Evolutionary conservation across 2,797 vertebrate genomes (phyloP).

Genomic region (Pagetopsis macropterus): DNA sequence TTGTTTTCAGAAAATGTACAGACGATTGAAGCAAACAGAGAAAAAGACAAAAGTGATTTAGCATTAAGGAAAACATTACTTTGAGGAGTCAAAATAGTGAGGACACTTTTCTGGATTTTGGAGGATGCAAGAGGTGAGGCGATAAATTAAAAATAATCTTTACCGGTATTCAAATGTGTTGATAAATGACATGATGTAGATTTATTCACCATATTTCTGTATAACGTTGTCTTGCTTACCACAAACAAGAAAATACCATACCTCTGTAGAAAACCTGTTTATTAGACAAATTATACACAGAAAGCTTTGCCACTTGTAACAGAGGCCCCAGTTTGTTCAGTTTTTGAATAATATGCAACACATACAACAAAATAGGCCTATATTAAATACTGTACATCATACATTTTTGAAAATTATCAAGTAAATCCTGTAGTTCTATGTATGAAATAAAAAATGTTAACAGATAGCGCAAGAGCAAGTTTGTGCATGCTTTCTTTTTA

Average conservation of each 20-base stretch:
- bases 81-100: background rate
- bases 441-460: slow-evolving; percentile 91
- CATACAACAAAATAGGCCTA: slow-evolving; percentile 99
- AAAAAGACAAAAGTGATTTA: background rate
- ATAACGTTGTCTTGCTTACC: slow-evolving; percentile 24
- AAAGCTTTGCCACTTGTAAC: slow-evolving; percentile 99
- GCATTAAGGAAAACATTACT: background rate
- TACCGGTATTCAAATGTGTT: background rate
- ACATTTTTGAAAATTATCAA: slow-evolving; percentile 95
- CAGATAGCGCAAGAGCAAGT: slow-evolving; percentile 91
- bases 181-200: background rate
- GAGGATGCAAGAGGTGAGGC: background rate
- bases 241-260: slow-evolving; percentile 81
- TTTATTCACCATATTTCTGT: background rate
- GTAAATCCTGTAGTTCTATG: slow-evolving; percentile 94
- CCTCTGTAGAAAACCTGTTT: slow-evolving; percentile 99
- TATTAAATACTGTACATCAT: slow-evolving; percentile 99
- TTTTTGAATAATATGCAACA: slow-evolving; percentile 99
- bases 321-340: slow-evolving; percentile 99
- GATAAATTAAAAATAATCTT: background rate
- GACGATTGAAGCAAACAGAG: background rate
- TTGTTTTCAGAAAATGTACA: background rate
- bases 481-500: slow-evolving; percentile 95
- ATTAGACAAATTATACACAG: slow-evolving; percentile 99
- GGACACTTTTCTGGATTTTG: background rate